Percentiles rank a stretch among this genome's conserved stretches.
These are phyloP conservation scores for Echiichthys vipera DNA, from an alignment of 2,797 vertebrate genomes.

Conservation along the genomic window DNA sequence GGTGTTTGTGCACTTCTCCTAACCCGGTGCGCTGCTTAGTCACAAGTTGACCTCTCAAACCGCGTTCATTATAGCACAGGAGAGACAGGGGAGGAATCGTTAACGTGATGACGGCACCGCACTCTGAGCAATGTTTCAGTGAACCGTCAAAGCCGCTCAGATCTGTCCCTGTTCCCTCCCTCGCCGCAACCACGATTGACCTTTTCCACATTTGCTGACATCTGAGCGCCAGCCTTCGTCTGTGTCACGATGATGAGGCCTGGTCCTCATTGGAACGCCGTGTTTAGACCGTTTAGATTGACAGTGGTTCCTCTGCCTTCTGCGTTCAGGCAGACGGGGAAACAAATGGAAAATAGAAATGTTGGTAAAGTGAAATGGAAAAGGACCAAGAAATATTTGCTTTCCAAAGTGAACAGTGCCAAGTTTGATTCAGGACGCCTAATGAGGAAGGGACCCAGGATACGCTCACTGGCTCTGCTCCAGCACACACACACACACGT, in stretches of 20 bases:
- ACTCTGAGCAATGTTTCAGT: constrained; percentile 75
- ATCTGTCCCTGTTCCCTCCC: constrained; percentile 32
- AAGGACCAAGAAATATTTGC: constrained; percentile 34
- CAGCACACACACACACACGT: constrained; percentile 34
- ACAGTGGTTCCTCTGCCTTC: constrained; percentile 46
- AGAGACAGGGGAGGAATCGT: constrained; percentile 53
- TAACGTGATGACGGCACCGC: constrained; percentile 72
- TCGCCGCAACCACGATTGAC: constrained; percentile 64
- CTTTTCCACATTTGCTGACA: constrained; percentile 69
- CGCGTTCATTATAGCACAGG: constrained; percentile 42
- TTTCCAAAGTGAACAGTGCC: constrained; percentile 39
- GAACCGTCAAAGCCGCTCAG: constrained; percentile 70
- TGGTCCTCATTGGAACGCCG: constrained; percentile 41
- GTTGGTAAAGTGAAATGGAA: constrained; percentile 26
- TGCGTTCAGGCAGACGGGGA: constrained; percentile 8
- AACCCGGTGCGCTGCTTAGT: constrained; percentile 42
- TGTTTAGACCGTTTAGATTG: constrained; percentile 39
- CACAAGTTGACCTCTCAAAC: constrained; percentile 55
- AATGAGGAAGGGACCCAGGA: constrained; percentile 64
- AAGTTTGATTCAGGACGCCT: constrained; percentile 58
- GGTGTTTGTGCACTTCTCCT: constrained; percentile 1
- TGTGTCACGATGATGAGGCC: constrained; percentile 67
- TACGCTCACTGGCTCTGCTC: constrained; percentile 51
- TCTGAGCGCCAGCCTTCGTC: constrained; percentile 57
- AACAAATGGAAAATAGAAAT: not conserved